These are phyloP conservation scores for Chelidonichthys spinosus DNA, from an alignment of 2,797 vertebrate genomes.

Conservation along the genomic window DNA sequence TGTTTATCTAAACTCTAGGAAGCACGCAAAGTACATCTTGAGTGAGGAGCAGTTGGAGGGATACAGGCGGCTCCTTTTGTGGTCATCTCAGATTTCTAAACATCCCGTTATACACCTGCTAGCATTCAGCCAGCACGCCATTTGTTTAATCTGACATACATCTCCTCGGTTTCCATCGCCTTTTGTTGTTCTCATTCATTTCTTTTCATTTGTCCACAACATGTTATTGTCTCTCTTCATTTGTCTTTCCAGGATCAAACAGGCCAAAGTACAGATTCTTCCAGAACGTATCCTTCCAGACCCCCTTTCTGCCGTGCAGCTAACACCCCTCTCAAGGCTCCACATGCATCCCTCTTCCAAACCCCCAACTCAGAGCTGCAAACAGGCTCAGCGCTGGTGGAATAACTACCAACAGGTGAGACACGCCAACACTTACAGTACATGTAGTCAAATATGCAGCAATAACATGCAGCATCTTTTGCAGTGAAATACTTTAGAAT, in stretches of 20 bases:
- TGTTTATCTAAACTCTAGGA: neutral
- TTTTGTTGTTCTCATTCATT: neutral
- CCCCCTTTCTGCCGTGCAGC: constrained; percentile 91
- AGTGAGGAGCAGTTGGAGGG: neutral
- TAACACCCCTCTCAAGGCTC: constrained; percentile 86
- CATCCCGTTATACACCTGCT: constrained; percentile 33
- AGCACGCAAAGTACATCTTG: neutral
- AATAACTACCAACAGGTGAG: constrained; percentile 90
- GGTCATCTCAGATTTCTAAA: constrained; percentile 33
- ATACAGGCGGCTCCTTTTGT: constrained; percentile 18
- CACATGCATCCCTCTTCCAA: constrained; percentile 81
- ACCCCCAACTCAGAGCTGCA: constrained; percentile 81
- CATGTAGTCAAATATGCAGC: neutral
- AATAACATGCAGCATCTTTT: neutral
- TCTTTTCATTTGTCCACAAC: neutral
- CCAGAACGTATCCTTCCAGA: constrained; percentile 93
- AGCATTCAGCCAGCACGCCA: constrained; percentile 13
- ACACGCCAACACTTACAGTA: neutral
- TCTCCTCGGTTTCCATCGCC: constrained; percentile 10
- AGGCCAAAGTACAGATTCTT: constrained; percentile 97
- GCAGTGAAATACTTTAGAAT: neutral
- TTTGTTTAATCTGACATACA: constrained; percentile 50
- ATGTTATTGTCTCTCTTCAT: constrained; percentile 11
- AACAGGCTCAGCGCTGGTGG: constrained; percentile 87
- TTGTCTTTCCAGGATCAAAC: constrained; percentile 87